phyloP scores from a whole-genome alignment of 2,888 invertebrate species.

The Pristionchus mayeri region DNA sequence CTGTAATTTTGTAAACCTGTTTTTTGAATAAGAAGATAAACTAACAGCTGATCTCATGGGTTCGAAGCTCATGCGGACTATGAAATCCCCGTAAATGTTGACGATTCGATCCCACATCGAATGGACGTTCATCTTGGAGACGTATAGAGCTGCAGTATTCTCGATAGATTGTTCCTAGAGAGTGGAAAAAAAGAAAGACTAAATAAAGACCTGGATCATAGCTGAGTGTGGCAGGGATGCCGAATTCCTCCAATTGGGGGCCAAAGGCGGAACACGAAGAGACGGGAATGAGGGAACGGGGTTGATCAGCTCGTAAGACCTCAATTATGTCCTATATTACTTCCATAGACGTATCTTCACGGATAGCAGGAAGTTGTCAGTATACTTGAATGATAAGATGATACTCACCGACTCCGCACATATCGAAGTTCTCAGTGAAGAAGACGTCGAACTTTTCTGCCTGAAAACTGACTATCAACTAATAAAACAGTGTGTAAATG shows the following conservation, averaged over 20 bases:
- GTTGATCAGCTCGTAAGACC: conserved; percentile 10
- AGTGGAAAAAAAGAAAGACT: background rate
- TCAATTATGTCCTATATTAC: too few relatives aligned
- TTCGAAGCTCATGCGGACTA: background rate
- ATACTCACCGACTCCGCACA: conserved; percentile 39
- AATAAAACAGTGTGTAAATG: background rate
- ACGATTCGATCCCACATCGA: conserved; percentile 6
- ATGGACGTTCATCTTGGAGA: background rate
- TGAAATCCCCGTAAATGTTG: background rate
- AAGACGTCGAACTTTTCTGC: conserved; percentile 14
- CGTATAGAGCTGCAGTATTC: background rate
- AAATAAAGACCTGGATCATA: conserved; percentile 1
- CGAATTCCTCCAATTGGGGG: conserved; percentile 16
- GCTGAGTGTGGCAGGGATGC: background rate
- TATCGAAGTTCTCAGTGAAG: conserved; percentile 31
- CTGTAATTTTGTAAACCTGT: too few relatives aligned
- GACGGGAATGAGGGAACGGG: background rate
- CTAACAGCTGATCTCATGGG: background rate
- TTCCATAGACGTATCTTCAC: too few relatives aligned
- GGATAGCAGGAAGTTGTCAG: too few relatives aligned
- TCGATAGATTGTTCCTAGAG: too few relatives aligned
- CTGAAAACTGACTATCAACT: background rate
- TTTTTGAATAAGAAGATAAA: too few relatives aligned
- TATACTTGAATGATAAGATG: too few relatives aligned
- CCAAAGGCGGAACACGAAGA: background rate